These are phyloP conservation scores for Stomorhina lunata DNA, from an alignment of 2,888 invertebrate species.

Conservation along the genomic window DNA sequence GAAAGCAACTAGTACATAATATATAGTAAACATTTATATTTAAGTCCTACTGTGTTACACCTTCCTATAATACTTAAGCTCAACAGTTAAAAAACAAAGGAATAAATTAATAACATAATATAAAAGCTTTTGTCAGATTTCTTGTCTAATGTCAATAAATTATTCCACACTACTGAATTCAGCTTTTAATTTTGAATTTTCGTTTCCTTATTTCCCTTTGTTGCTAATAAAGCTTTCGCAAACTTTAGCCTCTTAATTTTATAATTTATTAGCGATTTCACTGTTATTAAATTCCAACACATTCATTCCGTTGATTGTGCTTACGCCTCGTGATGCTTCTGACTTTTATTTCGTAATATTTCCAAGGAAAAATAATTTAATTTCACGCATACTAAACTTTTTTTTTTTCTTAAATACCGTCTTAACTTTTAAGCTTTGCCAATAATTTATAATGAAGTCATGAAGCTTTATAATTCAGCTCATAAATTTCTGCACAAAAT, in stretches of 20 bases:
- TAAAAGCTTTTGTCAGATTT: too few relatives aligned
- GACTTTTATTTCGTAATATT: not conserved
- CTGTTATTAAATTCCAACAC: not conserved
- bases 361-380: slow-evolving; percentile 49
- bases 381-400: slow-evolving; percentile 59
- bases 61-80: too few relatives aligned
- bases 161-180: not conserved
- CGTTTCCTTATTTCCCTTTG: not conserved
- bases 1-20: too few relatives aligned
- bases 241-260: slow-evolving; percentile 22
- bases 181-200: not conserved
- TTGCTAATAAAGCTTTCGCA: not conserved
- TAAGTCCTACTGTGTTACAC: too few relatives aligned
- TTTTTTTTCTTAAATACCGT: slow-evolving; percentile 4
- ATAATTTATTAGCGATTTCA: slow-evolving; percentile 17
- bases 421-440: slow-evolving; percentile 15
- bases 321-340: not conserved
- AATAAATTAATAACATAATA: too few relatives aligned
- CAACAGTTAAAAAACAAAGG: too few relatives aligned
- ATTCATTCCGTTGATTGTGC: not conserved
- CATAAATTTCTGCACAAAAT: slow-evolving; percentile 52
- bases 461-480: slow-evolving; percentile 6
- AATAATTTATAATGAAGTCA: slow-evolving; percentile 55
- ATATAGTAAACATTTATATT: too few relatives aligned
- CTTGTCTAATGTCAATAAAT: too few relatives aligned